These are phyloP conservation scores for Colletes latitarsis DNA, from an alignment of 1,140 invertebrate genomes.

Conservation along the genomic window DNA sequence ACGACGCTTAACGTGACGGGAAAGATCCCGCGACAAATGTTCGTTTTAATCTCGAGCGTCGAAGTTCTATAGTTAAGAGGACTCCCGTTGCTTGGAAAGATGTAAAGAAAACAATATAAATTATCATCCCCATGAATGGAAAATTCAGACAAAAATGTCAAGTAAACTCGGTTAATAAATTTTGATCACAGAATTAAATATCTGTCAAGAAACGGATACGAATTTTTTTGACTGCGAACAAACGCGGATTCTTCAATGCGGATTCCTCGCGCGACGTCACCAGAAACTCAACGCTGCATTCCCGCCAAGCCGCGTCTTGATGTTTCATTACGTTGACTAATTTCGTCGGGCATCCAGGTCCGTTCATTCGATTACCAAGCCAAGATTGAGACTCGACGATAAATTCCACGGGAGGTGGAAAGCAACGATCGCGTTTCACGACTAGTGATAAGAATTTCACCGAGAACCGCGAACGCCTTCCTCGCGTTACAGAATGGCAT, in stretches of 20 bases:
- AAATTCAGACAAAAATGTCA: too few species aligned
- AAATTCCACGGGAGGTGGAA: slow-evolving; percentile 13
- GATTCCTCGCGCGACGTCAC: slow-evolving; percentile 4
- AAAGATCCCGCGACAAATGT: too few species aligned
- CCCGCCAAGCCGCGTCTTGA: slow-evolving; percentile 3
- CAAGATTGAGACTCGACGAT: slow-evolving; percentile 39
- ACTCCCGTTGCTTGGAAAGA: too few species aligned
- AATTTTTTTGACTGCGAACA: too few species aligned
- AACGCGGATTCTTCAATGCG: too few species aligned
- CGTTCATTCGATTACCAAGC: slow-evolving; percentile 35
- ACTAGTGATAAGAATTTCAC: slow-evolving; percentile 46
- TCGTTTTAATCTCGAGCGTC: too few species aligned
- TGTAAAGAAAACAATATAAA: too few species aligned
- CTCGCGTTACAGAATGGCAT: slow-evolving; percentile 46
- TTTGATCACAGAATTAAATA: too few species aligned
- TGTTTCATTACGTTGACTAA: slow-evolving; percentile 51
- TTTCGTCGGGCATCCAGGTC: neutral
- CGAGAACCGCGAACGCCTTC: slow-evolving; percentile 29
- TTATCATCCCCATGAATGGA: too few species aligned
- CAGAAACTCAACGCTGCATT: slow-evolving; percentile 25
- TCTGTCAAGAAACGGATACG: too few species aligned
- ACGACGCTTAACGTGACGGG: neutral
- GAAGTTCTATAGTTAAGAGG: too few species aligned
- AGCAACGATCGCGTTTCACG: neutral
- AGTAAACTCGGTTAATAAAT: too few species aligned